Conservation (phyloP, 2,113 vertebrate species). For the Egretta garzetta region DNA sequence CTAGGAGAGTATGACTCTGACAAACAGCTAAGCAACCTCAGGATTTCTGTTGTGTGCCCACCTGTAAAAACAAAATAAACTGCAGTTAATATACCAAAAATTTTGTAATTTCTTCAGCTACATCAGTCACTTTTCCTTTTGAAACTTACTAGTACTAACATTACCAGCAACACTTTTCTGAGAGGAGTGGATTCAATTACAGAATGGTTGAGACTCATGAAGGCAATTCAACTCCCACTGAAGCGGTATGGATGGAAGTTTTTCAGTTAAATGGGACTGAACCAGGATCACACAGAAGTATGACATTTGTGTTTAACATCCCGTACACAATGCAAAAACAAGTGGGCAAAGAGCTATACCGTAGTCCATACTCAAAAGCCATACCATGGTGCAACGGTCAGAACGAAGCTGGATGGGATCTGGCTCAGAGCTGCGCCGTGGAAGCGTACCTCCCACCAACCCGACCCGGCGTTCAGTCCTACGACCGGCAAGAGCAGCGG, state of each 20-base stretch:
- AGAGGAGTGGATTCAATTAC: neutral
- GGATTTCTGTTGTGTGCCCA: conserved; percentile 93
- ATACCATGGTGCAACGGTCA: fast-evolving
- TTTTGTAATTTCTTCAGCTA: neutral
- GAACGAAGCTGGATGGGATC: neutral
- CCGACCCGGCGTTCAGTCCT: neutral
- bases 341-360: neutral
- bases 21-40: conserved; percentile 85
- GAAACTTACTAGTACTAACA: neutral
- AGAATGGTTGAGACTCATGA: neutral
- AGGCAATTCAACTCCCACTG: neutral
- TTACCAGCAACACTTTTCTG: neutral
- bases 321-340: neutral
- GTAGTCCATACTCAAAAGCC: neutral
- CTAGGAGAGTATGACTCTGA: conserved; percentile 84
- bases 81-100: neutral
- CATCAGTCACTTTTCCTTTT: neutral
- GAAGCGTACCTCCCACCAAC: neutral
- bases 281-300: neutral
- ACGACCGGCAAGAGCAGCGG: neutral
- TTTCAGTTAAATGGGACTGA: neutral
- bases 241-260: fast-evolving
- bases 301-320: neutral
- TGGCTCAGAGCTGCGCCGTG: neutral
- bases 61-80: conserved; percentile 74